phyloP scores from a whole-genome alignment of 2,888 invertebrate species.

The Perithous albicinctus region DNA sequence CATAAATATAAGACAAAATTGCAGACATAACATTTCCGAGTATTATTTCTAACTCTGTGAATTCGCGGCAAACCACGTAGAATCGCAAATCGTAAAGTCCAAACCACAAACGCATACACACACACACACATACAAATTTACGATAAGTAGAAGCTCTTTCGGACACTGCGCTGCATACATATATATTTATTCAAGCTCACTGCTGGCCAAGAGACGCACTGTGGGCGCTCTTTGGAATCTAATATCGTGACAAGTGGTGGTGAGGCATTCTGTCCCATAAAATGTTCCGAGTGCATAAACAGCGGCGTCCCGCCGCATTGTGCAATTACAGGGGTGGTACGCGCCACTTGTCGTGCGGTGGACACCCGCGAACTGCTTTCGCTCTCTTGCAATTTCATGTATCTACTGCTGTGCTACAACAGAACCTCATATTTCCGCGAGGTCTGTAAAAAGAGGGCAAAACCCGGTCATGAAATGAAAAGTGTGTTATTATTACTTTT shows the following conservation, averaged over 20 bases:
- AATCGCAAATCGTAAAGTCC: slow-evolving; percentile 37
- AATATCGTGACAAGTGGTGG: slow-evolving; percentile 73
- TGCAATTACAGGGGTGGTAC: slow-evolving; percentile 55
- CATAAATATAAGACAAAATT: slow-evolving; percentile 19
- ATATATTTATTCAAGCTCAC: slow-evolving; percentile 33
- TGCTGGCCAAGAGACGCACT: not conserved
- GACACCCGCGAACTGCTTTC: slow-evolving; percentile 18
- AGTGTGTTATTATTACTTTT: not conserved
- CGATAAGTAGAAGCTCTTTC: slow-evolving; percentile 39
- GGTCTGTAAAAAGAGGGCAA: not conserved
- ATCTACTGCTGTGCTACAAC: slow-evolving; percentile 14
- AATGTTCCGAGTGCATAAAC: slow-evolving; percentile 76
- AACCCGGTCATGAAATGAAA: not conserved
- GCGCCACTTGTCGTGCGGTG: slow-evolving; percentile 24
- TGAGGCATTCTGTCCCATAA: slow-evolving; percentile 76
- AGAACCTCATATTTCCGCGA: slow-evolving; percentile 25
- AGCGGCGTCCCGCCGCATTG: slow-evolving; percentile 61
- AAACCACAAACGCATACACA: not conserved
- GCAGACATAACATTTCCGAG: not conserved
- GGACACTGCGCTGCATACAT: slow-evolving; percentile 33
- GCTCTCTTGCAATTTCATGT: slow-evolving; percentile 23
- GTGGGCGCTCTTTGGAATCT: slow-evolving; percentile 71
- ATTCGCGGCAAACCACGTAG: slow-evolving; percentile 5
- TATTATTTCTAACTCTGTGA: slow-evolving; percentile 38
- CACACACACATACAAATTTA: slow-evolving; percentile 26